Conservation (phyloP, 2,113 vertebrate species). For the Tapirus terrestris region DNA sequence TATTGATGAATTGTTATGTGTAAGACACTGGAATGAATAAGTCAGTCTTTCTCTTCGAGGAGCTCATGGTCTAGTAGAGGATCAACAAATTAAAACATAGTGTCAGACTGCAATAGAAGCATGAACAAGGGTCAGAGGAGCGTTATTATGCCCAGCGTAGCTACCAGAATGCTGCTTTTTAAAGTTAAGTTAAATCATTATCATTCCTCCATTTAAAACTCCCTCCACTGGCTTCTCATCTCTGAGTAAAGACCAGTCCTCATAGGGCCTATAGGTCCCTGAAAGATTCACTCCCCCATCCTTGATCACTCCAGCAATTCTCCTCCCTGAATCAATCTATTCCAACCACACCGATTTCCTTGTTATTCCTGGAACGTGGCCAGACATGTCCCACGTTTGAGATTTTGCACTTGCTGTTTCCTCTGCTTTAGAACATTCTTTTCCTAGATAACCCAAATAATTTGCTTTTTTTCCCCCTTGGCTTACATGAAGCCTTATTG, state of each 20-base stretch:
- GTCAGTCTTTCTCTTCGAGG: not conserved
- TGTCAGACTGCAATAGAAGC: not conserved
- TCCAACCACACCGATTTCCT: not conserved
- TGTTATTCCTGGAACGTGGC: not conserved
- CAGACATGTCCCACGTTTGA: not conserved
- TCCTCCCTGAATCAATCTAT: not conserved
- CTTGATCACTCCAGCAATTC: not conserved
- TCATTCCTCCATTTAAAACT: not conserved
- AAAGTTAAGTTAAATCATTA: conserved; percentile 30
- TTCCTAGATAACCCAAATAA: not conserved
- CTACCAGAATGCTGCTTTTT: not conserved
- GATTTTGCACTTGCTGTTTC: not conserved
- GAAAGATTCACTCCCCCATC: not conserved
- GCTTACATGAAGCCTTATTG: not conserved
- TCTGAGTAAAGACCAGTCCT: not conserved
- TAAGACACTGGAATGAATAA: not conserved
- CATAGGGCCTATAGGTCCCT: not conserved
- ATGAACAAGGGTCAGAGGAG: not conserved
- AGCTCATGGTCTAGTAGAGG: not conserved
- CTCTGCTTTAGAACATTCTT: not conserved
- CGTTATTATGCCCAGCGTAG: not conserved
- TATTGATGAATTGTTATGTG: not conserved
- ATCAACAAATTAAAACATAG: not conserved
- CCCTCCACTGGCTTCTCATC: not conserved
- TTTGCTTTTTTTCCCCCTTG: not conserved